These are phyloP conservation scores for Pelochelys cantorii DNA, from an alignment of 2,797 vertebrate species.

Conservation along the genomic window DNA sequence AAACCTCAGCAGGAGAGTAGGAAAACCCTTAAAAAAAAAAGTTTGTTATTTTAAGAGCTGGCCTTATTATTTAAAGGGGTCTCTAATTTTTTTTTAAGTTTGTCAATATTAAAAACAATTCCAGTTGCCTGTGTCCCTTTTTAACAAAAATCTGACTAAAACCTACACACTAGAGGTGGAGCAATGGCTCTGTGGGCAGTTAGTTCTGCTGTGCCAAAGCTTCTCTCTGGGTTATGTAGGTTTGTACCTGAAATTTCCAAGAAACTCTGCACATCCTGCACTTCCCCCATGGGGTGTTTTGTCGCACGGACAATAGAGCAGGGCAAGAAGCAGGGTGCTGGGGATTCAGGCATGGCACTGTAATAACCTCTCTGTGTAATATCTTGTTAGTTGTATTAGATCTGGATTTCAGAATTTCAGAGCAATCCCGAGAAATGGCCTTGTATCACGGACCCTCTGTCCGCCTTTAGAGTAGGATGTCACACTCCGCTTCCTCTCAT, in stretches of 20 bases:
- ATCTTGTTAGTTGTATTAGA: neutral
- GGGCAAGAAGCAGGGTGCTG: fast-evolving
- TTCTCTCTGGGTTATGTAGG: neutral
- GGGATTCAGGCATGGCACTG: neutral
- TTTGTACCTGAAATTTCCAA: neutral
- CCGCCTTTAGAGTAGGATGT: neutral
- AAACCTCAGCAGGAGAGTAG: neutral
- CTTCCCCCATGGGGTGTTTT: neutral
- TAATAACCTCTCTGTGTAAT: neutral
- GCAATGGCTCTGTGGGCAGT: neutral
- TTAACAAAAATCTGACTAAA: neutral
- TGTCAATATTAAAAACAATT: neutral
- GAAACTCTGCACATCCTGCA: neutral
- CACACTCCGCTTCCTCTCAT: neutral
- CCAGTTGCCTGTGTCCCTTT: neutral
- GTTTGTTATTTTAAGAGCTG: neutral
- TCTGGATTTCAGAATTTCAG: neutral
- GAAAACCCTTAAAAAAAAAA: neutral
- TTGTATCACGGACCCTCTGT: neutral
- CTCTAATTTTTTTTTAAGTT: neutral
- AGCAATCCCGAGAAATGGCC: neutral
- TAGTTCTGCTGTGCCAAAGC: neutral
- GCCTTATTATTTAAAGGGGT: neutral
- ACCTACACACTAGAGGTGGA: neutral
- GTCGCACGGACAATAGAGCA: neutral